Conservation (phyloP, 1,140 invertebrate genomes). For the Drosophila grimshawi region DNA sequence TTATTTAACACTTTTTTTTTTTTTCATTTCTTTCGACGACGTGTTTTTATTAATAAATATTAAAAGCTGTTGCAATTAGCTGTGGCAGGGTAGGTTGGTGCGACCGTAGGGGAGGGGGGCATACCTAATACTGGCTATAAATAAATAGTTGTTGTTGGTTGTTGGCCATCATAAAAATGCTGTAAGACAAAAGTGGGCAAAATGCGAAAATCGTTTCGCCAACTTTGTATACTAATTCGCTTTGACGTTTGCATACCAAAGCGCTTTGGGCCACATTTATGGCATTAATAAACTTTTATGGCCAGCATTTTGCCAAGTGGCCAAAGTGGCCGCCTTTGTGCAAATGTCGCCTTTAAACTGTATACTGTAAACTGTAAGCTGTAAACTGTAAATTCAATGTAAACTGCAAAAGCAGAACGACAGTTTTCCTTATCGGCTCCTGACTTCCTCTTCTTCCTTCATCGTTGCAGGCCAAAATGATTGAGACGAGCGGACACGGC, state of each 20-base stretch:
- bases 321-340: neutral
- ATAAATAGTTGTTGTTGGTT: conserved; percentile 62
- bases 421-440: conserved; percentile 40
- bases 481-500: conserved; percentile 77
- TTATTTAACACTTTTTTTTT: conserved; percentile 26
- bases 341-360: too few relatives aligned
- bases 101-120: conserved; percentile 16
- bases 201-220: conserved; percentile 42
- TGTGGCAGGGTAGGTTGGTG: conserved; percentile 5
- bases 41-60: conserved; percentile 48
- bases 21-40: neutral
- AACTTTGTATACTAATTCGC: conserved; percentile 83
- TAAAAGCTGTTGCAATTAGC: conserved; percentile 35
- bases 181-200: conserved; percentile 59
- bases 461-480: conserved; percentile 80
- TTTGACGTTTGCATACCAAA: conserved; percentile 73
- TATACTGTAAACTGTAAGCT: neutral
- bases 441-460: neutral
- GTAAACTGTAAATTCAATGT: neutral
- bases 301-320: conserved; percentile 59
- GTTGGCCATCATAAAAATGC: conserved; percentile 50
- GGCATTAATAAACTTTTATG: conserved; percentile 82
- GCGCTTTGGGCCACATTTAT: conserved; percentile 73
- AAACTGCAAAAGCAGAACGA: conserved; percentile 22
- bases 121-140: conserved; percentile 74